Percentiles rank a stretch among this genome's conserved stretches.
Conservation (phyloP, 1,140 invertebrate species). For the Amphibalanus amphitrite region DNA sequence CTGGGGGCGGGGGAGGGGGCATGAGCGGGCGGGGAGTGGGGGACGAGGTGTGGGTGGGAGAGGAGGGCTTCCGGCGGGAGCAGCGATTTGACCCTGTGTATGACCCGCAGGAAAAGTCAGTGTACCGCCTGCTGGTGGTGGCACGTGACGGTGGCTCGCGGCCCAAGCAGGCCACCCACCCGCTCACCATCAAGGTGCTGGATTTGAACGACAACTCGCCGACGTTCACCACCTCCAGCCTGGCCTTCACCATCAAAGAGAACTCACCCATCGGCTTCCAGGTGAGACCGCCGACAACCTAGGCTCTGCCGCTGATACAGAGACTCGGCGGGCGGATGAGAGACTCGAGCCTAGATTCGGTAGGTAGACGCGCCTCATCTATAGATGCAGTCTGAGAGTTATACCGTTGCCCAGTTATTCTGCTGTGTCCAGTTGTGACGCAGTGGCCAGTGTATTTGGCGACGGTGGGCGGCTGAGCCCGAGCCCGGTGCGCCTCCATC, state of each 20-base stretch:
- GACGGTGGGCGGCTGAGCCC: too few relatives aligned
- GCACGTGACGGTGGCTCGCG: constrained; percentile 72
- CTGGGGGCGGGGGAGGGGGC: constrained; percentile 52
- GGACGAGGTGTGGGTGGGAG: constrained; percentile 53
- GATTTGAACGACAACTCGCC: constrained; percentile 81
- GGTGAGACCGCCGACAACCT: neutral
- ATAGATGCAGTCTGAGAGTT: too few relatives aligned
- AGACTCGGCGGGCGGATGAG: too few relatives aligned
- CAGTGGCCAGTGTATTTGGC: too few relatives aligned
- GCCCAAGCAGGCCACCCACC: constrained; percentile 54
- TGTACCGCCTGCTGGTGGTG: constrained; percentile 66
- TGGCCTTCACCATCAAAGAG: constrained; percentile 55
- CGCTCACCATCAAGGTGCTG: constrained; percentile 66
- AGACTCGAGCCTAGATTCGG: too few relatives aligned
- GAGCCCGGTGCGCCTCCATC: too few relatives aligned
- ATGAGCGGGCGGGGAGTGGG: constrained; percentile 69
- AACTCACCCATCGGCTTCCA: constrained; percentile 15
- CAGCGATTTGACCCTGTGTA: too few relatives aligned
- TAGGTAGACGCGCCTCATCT: too few relatives aligned
- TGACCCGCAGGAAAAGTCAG: constrained; percentile 41
- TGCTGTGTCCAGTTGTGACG: too few relatives aligned
- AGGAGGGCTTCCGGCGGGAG: too few relatives aligned
- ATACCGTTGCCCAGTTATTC: too few relatives aligned
- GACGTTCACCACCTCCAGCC: constrained; percentile 72
- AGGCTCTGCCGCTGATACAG: too few relatives aligned